Base-by-base conservation (phyloP, 2,888 invertebrate genomes). In the Parnassius smintheus region DNA sequence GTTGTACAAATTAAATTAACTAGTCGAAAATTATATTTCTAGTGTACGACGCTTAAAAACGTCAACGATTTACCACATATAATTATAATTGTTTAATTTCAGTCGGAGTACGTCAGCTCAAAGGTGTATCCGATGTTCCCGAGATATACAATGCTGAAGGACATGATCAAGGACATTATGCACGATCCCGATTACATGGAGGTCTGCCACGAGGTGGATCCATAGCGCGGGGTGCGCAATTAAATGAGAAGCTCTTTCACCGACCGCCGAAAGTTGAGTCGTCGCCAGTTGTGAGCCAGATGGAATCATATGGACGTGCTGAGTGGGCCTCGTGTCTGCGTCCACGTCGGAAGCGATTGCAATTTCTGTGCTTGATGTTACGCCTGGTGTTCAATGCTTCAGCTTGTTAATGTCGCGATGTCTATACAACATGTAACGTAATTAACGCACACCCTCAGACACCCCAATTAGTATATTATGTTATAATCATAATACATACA, bases 111-210 rank as follows among this genome's bases (percentile, higher is more conserved):
- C 91, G 95, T 95, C 77, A 96, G 96, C 83, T 96, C 97, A 62
- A 98, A 98, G 91, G 93, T 97, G 78, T 98, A 98, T 86, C 98
- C 98, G 68, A 97, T 98, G 89, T 95, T 98, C 80, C 96, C 98
- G 42, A 95, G 98, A 58, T 99, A 99, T 93, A 96, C 97, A 66
- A 96, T 98, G 94, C 94, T 99, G 72, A 99, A 99, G 89, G 97
- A 98, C 84, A 98, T 99, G 98, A 98, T 98, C 79, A 98, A 98
- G 92, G 96, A 96, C 79, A 97, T 98, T 75, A 96, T 98, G 95
- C 95, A 97, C 78, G 96, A 98, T 88, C 98, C 98, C n/a, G 97
- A 97, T 88, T 98, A 98, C 93, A 97, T 98, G 96, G 98, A 98
- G 90, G 97, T 98, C 68, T 97, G 97, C 89, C 98, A 98, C 84